Evolutionary conservation across 2,797 vertebrate genomes (phyloP).

Genomic region (Loriculus beryllinus): DNA sequence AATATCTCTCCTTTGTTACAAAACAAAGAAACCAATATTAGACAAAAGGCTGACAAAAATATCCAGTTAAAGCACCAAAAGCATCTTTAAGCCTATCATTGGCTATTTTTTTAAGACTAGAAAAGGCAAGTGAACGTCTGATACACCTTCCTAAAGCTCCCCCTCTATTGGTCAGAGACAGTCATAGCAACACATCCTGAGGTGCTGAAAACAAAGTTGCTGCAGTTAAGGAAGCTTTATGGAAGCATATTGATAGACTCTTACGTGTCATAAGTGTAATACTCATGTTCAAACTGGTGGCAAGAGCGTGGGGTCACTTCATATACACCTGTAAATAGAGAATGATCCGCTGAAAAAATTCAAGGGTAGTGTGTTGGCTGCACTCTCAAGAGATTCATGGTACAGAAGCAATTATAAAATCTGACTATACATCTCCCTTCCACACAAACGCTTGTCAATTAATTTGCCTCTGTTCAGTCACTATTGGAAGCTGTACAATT

Average conservation of each 20-base stretch:
- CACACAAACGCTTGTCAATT: neutral
- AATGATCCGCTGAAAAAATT: neutral
- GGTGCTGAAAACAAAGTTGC: neutral
- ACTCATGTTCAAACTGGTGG: slow-evolving; percentile 95
- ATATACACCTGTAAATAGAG: slow-evolving; percentile 85
- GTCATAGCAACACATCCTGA: neutral
- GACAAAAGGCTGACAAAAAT: neutral
- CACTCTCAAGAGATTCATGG: neutral
- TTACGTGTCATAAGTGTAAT: slow-evolving; percentile 98
- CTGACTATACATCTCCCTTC: neutral
- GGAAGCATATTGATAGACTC: neutral
- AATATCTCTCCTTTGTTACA: neutral
- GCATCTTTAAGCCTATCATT: neutral
- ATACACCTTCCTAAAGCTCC: neutral
- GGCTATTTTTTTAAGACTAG: neutral
- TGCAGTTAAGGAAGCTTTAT: neutral
- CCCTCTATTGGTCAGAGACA: neutral
- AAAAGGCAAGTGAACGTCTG: neutral
- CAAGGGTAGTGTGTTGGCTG: neutral
- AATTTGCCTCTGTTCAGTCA: neutral
- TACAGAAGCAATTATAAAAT: neutral
- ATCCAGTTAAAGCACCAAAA: neutral
- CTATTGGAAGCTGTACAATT: neutral
- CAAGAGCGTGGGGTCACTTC: slow-evolving; percentile 98
- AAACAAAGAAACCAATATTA: neutral